phyloP scores from a whole-genome alignment of 2,797 vertebrate genomes.

The Clarias laeviceps region DNA sequence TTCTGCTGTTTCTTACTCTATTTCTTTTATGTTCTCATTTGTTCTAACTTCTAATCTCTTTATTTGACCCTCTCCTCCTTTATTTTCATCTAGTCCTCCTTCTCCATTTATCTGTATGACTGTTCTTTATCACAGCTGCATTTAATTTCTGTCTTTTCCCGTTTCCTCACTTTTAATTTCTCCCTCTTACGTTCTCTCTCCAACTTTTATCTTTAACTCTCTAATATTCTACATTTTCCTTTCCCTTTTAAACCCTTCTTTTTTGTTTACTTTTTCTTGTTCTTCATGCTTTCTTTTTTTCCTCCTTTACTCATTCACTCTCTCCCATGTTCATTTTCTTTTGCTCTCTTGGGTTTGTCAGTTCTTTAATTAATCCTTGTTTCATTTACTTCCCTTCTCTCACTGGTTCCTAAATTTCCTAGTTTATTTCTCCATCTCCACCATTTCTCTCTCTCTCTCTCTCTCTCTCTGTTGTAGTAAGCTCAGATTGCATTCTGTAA shows the following conservation, averaged over 20 bases:
- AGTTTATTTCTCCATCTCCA: background rate
- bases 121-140: background rate
- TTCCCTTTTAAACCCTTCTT: background rate
- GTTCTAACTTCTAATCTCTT: background rate
- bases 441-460: background rate
- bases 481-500: constrained; percentile 48
- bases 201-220: background rate
- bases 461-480: constrained; percentile 9
- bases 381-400: background rate
- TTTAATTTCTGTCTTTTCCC: background rate
- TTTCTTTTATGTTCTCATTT: background rate
- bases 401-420: background rate
- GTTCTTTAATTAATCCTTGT: background rate
- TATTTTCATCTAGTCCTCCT: background rate
- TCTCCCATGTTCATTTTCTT: background rate
- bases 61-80: background rate
- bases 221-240: background rate
- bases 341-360: background rate
- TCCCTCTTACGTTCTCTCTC: background rate
- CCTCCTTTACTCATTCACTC: background rate
- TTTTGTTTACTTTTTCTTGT: background rate
- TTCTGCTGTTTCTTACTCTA: background rate
- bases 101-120: background rate
- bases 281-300: background rate
- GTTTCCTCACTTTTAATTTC: background rate